Percentiles rank a stretch among this genome's conserved stretches.
Conservation (phyloP, 37 sponge, comb jelly and placozoan species). For the Aplysina aerophoba region DNA sequence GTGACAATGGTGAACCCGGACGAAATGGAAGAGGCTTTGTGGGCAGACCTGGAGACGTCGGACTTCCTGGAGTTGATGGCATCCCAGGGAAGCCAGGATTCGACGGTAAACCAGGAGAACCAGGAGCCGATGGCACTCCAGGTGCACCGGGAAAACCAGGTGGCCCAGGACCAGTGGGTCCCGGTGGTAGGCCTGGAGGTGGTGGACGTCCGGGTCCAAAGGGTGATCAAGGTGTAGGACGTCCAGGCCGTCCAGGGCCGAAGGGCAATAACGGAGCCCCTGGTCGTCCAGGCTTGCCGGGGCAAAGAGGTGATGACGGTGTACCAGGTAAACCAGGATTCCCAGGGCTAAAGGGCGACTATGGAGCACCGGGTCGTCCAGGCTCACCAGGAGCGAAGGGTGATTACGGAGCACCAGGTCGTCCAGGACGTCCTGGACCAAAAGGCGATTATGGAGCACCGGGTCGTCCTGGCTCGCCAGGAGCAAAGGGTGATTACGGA, state of each 20-base stretch:
- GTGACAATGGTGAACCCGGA: too few relatives aligned
- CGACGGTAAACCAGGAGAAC: too few relatives aligned
- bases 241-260: neutral
- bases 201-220: conserved; percentile 30
- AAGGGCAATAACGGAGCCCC: conserved; percentile 1
- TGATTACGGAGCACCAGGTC: conserved; percentile 8
- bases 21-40: too few relatives aligned
- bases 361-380: conserved; percentile 11
- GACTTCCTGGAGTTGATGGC: too few relatives aligned
- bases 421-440: conserved; percentile 37
- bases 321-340: neutral
- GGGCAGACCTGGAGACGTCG: too few relatives aligned
- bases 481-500: conserved; percentile 33
- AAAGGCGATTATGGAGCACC: conserved; percentile 28
- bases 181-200: too few relatives aligned
- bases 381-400: neutral
- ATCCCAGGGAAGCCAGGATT: too few relatives aligned
- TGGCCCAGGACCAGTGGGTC: too few relatives aligned
- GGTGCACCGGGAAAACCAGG: conserved; percentile 4
- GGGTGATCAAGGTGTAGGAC: too few relatives aligned
- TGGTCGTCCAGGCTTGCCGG: neutral
- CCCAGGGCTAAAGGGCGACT: neutral
- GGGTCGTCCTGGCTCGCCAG: conserved; percentile 23
- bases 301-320: neutral
- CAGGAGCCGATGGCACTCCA: too few relatives aligned